Evolutionary conservation across 92 coral and sea anemone genomes (phyloP), one percentile per base, ranked within the genome.

Genomic region (Pocillopora grandis): DNA sequence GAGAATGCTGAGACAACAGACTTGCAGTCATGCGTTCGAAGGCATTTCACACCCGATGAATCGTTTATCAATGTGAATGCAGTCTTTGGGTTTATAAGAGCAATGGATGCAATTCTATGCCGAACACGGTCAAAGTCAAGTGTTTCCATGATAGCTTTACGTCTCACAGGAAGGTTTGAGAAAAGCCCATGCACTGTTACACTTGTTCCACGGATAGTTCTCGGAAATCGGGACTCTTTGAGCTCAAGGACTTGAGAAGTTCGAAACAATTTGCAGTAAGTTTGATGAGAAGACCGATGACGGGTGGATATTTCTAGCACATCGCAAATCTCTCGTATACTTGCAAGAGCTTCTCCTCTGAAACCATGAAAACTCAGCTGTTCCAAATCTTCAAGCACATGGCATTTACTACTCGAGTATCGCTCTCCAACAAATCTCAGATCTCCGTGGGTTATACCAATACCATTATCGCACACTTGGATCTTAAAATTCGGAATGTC

Each of bases 321-420:
- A 57, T 93, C 94, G 85, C 95, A 87, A 67, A 91, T 86, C 87
- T 91, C 93, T 73, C 93, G 84, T 75, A 97, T 81, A 73, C 99
- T 97, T 66, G 98, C 98, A 27, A 97, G 76, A 52, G 99, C 98
- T 74, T 97, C 99, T 15, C 99, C 99, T 80, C 99, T 89, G 75
- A 89, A 97, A 1, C 99, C 99, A 83, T 89, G 88, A 18, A 87
- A 91, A 57, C 75, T 88, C 66, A 90, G 87, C 85, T 85, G 70
- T 68, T 89, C 72, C 37, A 97, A 80, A 71, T 97, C 99, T 78
- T 78, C 61, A 69, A 97, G 91, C 27, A 76, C 84, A 71, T 92
- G 97, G 75, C 98, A 94, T 86, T 97, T 97, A 71, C 99, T 94
- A 17, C 97, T 94, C 67, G 90, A 87, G 79, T 97, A 92, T 69